phyloP scores from a whole-genome alignment of 2,113 vertebrate species.

The Phrynosoma platyrhinos region DNA sequence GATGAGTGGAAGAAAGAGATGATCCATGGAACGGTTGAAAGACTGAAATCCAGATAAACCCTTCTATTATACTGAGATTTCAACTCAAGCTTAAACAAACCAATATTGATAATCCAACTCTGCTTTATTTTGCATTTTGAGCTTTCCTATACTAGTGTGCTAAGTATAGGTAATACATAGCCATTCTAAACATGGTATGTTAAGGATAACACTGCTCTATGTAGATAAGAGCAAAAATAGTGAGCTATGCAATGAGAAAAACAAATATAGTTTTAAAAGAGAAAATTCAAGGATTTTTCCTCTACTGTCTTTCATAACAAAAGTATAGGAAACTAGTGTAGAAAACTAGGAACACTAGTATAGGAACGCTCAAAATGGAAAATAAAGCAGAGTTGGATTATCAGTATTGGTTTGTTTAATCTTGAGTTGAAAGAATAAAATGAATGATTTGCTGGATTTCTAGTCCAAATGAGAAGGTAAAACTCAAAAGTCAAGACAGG shows the following conservation, averaged over 20 bases:
- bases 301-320: background rate
- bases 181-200: no score
- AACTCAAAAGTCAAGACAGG: background rate
- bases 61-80: background rate
- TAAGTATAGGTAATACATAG: background rate
- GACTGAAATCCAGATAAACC: background rate
- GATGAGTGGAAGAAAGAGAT: background rate
- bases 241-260: background rate
- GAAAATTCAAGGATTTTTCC: background rate
- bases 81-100: constrained; percentile 12
- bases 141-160: background rate
- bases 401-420: background rate
- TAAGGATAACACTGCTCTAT: background rate
- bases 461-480: background rate
- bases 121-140: background rate
- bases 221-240: background rate
- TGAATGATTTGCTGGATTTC: background rate
- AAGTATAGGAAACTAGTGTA: no score
- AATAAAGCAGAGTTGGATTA: background rate
- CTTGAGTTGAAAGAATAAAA: background rate
- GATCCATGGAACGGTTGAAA: background rate
- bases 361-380: background rate
- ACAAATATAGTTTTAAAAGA: background rate
- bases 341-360: no score
- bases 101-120: background rate